Conservation (phyloP, 2,113 vertebrate species). For the Nesoenas mayeri region DNA sequence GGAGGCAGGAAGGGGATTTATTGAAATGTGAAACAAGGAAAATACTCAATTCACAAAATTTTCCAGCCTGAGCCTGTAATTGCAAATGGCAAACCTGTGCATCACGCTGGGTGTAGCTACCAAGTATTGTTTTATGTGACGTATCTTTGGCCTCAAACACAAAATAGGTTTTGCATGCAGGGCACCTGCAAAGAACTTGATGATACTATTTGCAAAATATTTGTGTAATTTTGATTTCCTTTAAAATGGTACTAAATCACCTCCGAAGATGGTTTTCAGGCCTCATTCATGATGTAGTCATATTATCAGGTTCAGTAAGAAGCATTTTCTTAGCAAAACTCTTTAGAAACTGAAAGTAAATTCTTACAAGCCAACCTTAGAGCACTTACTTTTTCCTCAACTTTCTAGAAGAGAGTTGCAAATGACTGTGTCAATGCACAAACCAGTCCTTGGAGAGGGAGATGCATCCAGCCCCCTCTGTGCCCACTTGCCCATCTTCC, state of each 20-base stretch:
- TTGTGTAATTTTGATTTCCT: background rate
- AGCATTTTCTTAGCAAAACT: background rate
- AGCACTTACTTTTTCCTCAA: background rate
- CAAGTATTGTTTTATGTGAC: background rate
- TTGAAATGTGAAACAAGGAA: background rate
- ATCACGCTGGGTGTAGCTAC: background rate
- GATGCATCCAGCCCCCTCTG: background rate
- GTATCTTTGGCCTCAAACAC: background rate
- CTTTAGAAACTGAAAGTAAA: background rate
- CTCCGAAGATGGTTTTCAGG: background rate
- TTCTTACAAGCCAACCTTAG: background rate
- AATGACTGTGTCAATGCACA: background rate
- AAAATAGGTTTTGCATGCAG: background rate
- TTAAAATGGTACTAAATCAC: background rate
- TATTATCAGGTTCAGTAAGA: background rate
- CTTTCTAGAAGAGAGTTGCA: background rate
- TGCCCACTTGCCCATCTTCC: background rate
- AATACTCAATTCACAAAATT: background rate
- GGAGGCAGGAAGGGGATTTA: background rate
- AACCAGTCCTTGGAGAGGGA: background rate
- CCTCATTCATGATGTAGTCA: background rate
- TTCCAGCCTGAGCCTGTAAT: background rate
- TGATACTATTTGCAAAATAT: background rate
- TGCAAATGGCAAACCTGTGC: background rate
- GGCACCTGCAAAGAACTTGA: background rate